These are phyloP conservation scores for Lasioglossum calceatum DNA, from an alignment of 2,888 invertebrate genomes.

Conservation along the genomic window DNA sequence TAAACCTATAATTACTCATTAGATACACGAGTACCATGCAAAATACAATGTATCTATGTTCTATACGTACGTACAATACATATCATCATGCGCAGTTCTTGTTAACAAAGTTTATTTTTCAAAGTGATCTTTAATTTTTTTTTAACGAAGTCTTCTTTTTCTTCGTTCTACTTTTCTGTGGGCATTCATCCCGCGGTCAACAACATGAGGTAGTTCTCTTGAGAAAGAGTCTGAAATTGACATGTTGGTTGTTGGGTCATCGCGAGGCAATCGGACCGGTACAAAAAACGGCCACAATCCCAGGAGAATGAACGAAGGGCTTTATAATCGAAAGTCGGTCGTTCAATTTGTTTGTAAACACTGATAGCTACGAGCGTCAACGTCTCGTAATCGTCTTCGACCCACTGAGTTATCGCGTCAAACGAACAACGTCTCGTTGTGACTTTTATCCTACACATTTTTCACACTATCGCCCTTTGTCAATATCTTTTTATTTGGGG, in stretches of 20 bases:
- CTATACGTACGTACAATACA: no score
- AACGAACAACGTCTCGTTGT: constrained; percentile 70
- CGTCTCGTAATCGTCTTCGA: constrained; percentile 65
- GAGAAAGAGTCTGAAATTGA: constrained; percentile 46
- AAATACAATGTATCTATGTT: no score
- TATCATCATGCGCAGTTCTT: no score
- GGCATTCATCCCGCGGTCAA: constrained; percentile 27
- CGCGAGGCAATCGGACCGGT: constrained; percentile 39
- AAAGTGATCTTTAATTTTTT: no score
- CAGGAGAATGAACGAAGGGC: constrained; percentile 59
- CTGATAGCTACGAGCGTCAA: constrained; percentile 66
- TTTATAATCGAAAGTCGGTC: constrained; percentile 64
- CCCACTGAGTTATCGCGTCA: constrained; percentile 69
- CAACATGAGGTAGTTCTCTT: constrained; percentile 4
- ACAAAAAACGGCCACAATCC: constrained; percentile 23
- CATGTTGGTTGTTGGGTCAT: constrained; percentile 49
- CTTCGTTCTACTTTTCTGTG: background rate
- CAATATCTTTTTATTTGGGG: constrained; percentile 50
- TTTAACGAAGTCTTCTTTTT: no score
- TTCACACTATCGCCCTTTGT: constrained; percentile 45
- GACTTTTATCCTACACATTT: constrained; percentile 54
- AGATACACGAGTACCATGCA: no score
- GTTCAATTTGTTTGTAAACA: constrained; percentile 72
- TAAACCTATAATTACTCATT: no score
- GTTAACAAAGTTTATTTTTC: no score